A percentile compares a stretch with the other conserved stretches of the same genome.
Conservation (phyloP, 2,888 invertebrate genomes). For the Hyposoter didymator region DNA sequence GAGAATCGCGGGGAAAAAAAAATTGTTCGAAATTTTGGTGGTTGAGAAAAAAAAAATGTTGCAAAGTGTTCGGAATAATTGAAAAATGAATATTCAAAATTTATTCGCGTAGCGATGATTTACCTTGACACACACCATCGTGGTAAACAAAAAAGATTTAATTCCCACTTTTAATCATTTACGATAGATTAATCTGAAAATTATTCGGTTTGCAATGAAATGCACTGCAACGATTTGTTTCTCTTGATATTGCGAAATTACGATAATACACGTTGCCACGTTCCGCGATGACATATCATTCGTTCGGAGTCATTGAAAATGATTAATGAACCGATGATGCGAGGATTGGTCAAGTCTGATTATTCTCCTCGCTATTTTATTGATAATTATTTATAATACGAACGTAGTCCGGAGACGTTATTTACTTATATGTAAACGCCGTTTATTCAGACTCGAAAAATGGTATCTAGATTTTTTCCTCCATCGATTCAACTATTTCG, state of each 20-base stretch:
- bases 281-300: conserved; percentile 35
- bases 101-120: background rate
- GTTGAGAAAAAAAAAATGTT: background rate
- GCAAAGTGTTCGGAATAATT: background rate
- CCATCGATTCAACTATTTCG: background rate
- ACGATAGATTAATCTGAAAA: conserved; percentile 22
- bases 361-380: conserved; percentile 28
- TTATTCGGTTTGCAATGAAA: conserved; percentile 41
- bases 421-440: conserved; percentile 58
- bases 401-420: conserved; percentile 66
- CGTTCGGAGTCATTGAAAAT: conserved; percentile 53
- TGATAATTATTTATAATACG: conserved; percentile 40
- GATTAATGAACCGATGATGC: conserved; percentile 56
- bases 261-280: conserved; percentile 30
- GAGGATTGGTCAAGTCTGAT: conserved; percentile 35
- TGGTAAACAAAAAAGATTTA: conserved; percentile 9
- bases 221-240: conserved; percentile 30
- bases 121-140: conserved; percentile 10
- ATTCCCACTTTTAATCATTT: background rate
- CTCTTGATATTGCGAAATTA: conserved; percentile 29
- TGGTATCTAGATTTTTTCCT: background rate
- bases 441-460: background rate
- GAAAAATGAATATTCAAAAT: background rate
- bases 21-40: background rate
- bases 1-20: background rate